A percentile compares a stretch with the other conserved stretches of the same genome.
Evolutionary conservation across 1,140 invertebrate species (phyloP).

Genomic region (Eriosoma lanigerum): DNA sequence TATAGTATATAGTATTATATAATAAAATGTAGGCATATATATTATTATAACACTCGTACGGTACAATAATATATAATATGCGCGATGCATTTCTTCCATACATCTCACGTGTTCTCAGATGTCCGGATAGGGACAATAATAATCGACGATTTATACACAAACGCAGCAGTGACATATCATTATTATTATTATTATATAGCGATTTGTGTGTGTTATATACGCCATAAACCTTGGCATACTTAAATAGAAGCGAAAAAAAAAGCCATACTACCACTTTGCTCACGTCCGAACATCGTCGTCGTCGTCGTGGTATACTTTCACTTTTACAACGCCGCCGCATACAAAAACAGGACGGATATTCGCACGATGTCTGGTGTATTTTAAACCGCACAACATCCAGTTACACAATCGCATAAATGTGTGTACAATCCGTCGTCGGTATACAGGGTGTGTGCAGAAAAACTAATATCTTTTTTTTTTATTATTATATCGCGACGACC

Average conservation of each 20-base stretch:
- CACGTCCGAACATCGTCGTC: conserved; percentile 8
- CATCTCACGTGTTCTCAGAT: conserved; percentile 13
- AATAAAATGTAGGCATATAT: too few species aligned
- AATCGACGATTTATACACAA: conserved; percentile 8
- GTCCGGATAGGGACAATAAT: conserved; percentile 31
- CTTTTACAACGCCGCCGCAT: conserved; percentile 32
- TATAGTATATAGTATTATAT: too few species aligned
- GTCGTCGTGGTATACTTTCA: conserved; percentile 34
- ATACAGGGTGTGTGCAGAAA: background rate
- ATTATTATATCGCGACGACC: too few species aligned
- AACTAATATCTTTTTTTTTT: too few species aligned
- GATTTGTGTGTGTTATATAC: background rate
- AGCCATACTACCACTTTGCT: conserved; percentile 30
- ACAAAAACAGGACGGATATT: conserved; percentile 18
- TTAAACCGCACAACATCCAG: conserved; percentile 1
- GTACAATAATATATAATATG: too few species aligned
- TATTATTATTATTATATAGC: conserved; percentile 25
- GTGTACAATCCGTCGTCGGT: background rate
- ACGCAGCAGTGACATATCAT: background rate
- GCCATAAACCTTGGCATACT: conserved; percentile 50
- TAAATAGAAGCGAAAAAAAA: conserved; percentile 30
- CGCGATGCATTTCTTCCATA: background rate
- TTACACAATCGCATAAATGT: conserved; percentile 16
- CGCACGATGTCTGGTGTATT: conserved; percentile 28
- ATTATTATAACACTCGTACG: too few species aligned